These are phyloP conservation scores for Drosophila burlai DNA, from an alignment of 1,140 invertebrate species.

Conservation along the genomic window DNA sequence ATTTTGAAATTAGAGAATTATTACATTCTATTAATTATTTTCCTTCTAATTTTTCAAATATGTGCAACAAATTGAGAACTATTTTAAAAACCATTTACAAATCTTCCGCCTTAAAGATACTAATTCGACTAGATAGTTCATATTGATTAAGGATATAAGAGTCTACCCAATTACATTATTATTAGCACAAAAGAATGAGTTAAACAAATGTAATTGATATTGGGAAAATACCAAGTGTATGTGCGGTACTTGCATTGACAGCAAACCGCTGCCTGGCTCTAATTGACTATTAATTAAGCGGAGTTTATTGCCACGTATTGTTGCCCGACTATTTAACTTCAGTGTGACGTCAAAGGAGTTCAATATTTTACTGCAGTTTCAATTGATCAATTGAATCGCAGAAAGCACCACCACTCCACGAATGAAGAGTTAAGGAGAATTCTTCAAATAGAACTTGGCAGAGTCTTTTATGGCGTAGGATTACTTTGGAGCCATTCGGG, in stretches of 20 bases:
- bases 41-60: no score
- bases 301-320: constrained; percentile 23
- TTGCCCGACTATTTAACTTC: constrained; percentile 12
- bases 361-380: neutral
- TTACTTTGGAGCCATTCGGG: constrained; percentile 13
- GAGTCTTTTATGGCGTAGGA: constrained; percentile 35
- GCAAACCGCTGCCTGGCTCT: neutral
- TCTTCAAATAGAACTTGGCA: constrained; percentile 22
- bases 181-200: no score
- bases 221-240: neutral
- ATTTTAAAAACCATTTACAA: no score
- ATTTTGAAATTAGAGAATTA: no score
- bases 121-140: no score
- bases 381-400: constrained; percentile 39
- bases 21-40: no score
- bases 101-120: no score
- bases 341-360: constrained; percentile 33
- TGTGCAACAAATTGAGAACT: no score
- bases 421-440: constrained; percentile 21
- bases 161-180: no score
- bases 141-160: no score
- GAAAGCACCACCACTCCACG: neutral
- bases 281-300: constrained; percentile 18
- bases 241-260: neutral
- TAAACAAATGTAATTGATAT: neutral